Conservation (phyloP, 2,797 vertebrate genomes). For the Onychomys leucogaster region DNA sequence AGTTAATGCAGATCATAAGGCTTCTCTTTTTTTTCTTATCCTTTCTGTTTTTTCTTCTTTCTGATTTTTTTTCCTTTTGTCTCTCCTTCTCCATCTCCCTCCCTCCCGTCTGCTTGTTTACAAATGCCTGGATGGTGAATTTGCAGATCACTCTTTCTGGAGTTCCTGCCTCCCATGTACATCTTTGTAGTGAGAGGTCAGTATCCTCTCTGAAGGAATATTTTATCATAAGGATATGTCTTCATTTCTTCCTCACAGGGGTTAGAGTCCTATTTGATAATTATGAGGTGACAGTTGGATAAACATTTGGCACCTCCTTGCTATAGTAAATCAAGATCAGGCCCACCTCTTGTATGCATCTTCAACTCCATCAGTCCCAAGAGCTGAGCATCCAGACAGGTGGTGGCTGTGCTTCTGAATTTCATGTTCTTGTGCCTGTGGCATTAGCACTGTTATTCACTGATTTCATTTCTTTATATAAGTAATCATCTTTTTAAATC, state of each 20-base stretch:
- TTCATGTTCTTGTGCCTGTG: neutral
- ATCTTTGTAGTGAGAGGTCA: neutral
- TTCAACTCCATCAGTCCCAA: neutral
- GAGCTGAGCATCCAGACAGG: neutral
- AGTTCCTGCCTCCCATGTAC: neutral
- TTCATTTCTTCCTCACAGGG: neutral
- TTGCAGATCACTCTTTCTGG: neutral
- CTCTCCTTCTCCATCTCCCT: neutral
- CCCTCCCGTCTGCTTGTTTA: neutral
- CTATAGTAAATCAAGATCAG: neutral
- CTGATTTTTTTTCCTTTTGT: neutral
- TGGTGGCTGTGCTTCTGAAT: neutral
- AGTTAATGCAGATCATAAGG: neutral
- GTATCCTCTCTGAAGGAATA: constrained; percentile 18
- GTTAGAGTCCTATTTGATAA: neutral
- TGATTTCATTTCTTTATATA: constrained; percentile 46
- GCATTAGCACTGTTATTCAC: neutral
- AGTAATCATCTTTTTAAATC: constrained; percentile 31
- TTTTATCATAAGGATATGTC: neutral
- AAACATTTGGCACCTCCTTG: neutral
- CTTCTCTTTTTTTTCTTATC: neutral
- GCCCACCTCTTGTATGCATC: neutral
- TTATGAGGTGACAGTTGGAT: neutral
- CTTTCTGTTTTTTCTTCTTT: neutral
- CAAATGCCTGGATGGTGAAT: neutral